Conservation (phyloP, 2,113 vertebrate genomes). For the Talpa occidentalis region DNA sequence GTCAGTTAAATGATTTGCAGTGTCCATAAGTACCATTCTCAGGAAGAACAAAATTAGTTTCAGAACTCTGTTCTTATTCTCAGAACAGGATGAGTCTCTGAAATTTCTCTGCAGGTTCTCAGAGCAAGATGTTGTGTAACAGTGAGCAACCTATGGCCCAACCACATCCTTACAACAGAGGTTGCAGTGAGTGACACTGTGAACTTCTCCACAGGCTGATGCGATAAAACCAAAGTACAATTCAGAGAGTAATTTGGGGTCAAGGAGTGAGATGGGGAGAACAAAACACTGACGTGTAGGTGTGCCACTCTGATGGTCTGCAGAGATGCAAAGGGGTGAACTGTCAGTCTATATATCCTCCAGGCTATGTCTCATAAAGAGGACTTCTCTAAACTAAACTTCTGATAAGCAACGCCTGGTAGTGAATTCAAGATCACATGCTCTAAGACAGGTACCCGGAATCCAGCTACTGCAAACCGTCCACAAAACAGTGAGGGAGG, state of each 20-base stretch:
- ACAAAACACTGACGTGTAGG: not conserved
- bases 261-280: not conserved
- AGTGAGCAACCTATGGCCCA: not conserved
- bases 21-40: not conserved
- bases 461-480: not conserved
- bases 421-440: not conserved
- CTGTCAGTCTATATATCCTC: not conserved
- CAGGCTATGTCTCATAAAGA: not conserved
- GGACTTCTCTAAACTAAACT: not conserved
- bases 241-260: not conserved
- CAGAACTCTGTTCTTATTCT: not conserved
- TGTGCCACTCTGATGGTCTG: not conserved
- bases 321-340: not conserved
- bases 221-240: not conserved
- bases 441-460: not conserved
- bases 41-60: conserved; percentile 13
- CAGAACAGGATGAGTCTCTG: conserved; percentile 4
- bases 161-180: not conserved
- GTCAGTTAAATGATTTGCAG: not conserved
- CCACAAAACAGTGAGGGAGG: not conserved
- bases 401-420: not conserved
- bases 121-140: conserved; percentile 5
- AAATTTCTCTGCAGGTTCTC: conserved; percentile 37
- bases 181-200: not conserved
- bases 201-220: not conserved